phyloP scores from a whole-genome alignment of 2,113 vertebrate species.

The Melanocharis versteri region DNA sequence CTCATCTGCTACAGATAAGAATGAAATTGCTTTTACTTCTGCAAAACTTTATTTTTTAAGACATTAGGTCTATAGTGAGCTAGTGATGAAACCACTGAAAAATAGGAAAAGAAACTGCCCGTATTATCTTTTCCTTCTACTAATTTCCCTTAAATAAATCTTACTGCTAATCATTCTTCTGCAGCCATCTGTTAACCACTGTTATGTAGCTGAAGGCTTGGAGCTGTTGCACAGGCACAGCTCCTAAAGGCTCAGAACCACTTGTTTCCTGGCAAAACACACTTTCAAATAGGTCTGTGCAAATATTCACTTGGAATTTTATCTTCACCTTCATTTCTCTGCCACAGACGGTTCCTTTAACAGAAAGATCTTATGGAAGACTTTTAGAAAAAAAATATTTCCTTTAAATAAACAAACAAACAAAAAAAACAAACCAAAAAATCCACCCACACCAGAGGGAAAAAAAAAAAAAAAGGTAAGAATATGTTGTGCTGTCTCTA shows the following conservation, averaged over 20 bases:
- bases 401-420: background rate
- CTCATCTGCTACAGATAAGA: background rate
- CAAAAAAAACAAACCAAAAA: background rate
- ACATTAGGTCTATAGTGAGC: background rate
- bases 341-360: background rate
- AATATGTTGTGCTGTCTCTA: background rate
- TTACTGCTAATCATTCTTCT: background rate
- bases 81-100: background rate
- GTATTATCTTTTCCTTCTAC: background rate
- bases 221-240: background rate
- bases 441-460: background rate
- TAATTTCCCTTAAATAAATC: background rate
- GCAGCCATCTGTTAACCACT: background rate
- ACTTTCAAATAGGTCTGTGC: background rate
- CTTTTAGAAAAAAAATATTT: background rate
- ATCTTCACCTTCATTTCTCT: background rate
- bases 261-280: background rate
- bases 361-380: background rate
- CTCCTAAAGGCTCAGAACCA: background rate
- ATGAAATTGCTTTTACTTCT: background rate
- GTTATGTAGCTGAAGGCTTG: background rate
- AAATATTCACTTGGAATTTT: background rate
- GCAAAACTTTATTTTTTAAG: background rate
- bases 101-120: background rate
- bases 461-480: background rate